Evolutionary conservation across 2,797 vertebrate genomes (phyloP).

Genomic region (Pseudochirops corinnae): DNA sequence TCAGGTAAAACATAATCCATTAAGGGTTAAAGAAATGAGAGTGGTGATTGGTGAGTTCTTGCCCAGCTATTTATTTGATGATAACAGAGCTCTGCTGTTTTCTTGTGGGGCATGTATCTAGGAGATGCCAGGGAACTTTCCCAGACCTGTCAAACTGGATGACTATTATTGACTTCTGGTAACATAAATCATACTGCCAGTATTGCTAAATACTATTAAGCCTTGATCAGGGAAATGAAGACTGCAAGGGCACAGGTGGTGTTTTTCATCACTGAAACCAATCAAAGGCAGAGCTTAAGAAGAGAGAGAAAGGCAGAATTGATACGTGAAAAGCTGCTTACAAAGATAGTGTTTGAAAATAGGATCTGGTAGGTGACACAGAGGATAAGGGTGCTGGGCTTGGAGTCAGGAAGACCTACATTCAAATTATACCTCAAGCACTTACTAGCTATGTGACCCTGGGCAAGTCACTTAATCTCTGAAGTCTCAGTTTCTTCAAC

Average conservation of each 20-base stretch:
- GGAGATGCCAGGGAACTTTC: background rate
- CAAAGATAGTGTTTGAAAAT: background rate
- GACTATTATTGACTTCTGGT: background rate
- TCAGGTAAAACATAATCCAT: background rate
- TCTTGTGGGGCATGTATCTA: background rate
- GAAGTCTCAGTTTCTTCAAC: background rate
- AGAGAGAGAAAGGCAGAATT: background rate
- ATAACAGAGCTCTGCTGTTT: background rate
- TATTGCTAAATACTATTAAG: background rate
- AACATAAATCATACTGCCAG: background rate
- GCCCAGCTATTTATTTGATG: background rate
- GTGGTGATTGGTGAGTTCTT: background rate
- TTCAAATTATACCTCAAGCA: background rate
- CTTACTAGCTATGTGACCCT: background rate
- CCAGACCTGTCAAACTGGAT: background rate
- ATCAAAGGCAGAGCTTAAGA: background rate
- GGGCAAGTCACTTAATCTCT: background rate
- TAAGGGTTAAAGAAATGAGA: background rate
- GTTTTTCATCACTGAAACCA: background rate
- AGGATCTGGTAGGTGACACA: background rate
- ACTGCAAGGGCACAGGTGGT: background rate
- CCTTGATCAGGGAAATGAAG: background rate
- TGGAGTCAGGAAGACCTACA: background rate
- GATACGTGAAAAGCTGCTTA: background rate
- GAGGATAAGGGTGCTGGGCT: background rate